phyloP scores from a whole-genome alignment of 2,797 vertebrate species.

The Amniataba percoides region DNA sequence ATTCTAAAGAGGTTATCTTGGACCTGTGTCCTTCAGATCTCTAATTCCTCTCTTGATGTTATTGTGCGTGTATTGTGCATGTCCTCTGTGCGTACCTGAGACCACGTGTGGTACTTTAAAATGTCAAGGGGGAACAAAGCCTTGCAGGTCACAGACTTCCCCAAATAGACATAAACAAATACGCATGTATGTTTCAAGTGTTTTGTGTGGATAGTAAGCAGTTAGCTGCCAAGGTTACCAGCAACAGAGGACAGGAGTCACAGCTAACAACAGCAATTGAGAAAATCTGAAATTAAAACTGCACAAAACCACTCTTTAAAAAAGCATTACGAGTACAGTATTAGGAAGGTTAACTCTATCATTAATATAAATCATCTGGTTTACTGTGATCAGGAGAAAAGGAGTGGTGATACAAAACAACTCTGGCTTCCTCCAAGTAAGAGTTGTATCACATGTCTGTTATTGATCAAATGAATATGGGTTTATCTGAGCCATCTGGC shows the following conservation, averaged over 20 bases:
- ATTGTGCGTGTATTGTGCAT: no score
- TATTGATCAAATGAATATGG: conserved; percentile 25
- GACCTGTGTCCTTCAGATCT: not conserved
- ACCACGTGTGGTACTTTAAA: not conserved
- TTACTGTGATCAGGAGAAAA: conserved; percentile 16
- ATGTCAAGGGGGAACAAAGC: conserved; percentile 9
- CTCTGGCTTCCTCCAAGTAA: not conserved
- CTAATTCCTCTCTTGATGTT: not conserved
- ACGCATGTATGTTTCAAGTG: not conserved
- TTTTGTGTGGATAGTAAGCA: not conserved
- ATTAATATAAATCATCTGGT: not conserved
- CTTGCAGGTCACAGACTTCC: conserved; percentile 1
- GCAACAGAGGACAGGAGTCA: conserved; percentile 8
- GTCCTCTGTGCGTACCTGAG: conserved; percentile 13
- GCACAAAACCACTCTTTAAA: not conserved
- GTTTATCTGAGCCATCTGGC: conserved; percentile 41
- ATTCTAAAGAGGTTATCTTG: not conserved
- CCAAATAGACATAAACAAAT: not conserved
- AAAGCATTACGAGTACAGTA: not conserved
- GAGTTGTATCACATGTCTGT: conserved; percentile 8
- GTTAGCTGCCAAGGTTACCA: not conserved
- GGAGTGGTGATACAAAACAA: conserved; percentile 1
- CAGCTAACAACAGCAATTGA: conserved; percentile 6
- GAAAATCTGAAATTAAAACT: not conserved
- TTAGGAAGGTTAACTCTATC: not conserved